Evolutionary conservation across 2,888 invertebrate genomes (phyloP).

Genomic region (Calliopum simillimum): DNA sequence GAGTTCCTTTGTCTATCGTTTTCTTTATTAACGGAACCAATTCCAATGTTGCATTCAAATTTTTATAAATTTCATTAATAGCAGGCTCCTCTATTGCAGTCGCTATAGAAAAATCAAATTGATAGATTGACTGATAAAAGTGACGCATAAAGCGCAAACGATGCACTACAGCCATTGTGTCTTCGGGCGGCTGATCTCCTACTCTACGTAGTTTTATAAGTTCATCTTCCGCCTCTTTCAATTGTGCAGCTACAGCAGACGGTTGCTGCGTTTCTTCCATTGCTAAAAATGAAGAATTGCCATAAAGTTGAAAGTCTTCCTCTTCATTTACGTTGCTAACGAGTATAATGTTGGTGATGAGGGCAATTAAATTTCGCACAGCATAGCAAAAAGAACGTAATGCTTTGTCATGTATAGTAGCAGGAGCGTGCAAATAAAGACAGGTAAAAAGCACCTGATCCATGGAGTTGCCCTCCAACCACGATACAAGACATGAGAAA

Average conservation of each 20-base stretch:
- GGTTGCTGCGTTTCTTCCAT: conserved; percentile 77
- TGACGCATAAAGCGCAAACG: conserved; percentile 89
- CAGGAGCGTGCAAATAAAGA: conserved; percentile 92
- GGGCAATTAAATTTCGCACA: conserved; percentile 88
- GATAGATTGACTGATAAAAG: conserved; percentile 81
- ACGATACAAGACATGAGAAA: conserved; percentile 93
- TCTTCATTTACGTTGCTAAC: conserved; percentile 92
- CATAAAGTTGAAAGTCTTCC: conserved; percentile 94
- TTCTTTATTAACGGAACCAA: conserved; percentile 84
- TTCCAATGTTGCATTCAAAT: conserved; percentile 84
- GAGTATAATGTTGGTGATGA: conserved; percentile 88
- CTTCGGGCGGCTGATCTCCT: conserved; percentile 69
- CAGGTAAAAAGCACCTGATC: conserved; percentile 98
- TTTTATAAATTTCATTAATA: conserved; percentile 80
- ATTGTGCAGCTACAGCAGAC: conserved; percentile 82
- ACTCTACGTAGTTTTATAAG: conserved; percentile 75
- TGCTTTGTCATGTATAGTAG: conserved; percentile 83
- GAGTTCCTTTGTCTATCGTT: conserved; percentile 80
- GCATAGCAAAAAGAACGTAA: conserved; percentile 89
- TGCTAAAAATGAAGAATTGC: conserved; percentile 86
- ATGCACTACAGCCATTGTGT: conserved; percentile 77
- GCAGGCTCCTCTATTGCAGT: conserved; percentile 69
- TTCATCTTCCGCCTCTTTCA: conserved; percentile 91
- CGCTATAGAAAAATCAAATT: conserved; percentile 68
- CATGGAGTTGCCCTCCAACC: conserved; percentile 96